Evolutionary conservation across 2,113 vertebrate genomes (phyloP).

Genomic region (Myxocyprinus asiaticus): DNA sequence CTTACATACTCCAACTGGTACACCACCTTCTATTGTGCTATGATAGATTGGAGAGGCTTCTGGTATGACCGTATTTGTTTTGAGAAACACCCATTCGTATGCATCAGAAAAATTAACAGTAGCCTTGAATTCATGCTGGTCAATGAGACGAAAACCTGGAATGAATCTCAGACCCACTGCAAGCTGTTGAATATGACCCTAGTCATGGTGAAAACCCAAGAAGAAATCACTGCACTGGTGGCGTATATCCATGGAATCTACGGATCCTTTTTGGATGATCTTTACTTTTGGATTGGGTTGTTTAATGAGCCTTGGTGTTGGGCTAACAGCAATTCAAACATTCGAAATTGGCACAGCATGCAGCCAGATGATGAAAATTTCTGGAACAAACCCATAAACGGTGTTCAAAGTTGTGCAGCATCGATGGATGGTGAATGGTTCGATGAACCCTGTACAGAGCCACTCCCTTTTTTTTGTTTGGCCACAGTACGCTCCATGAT

Average conservation of each 20-base stretch:
- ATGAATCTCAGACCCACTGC: not conserved
- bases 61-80: conserved; percentile 10
- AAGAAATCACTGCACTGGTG: not conserved
- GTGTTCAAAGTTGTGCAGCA: not conserved
- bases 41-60: conserved; percentile 12
- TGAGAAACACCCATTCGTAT: conserved; percentile 7
- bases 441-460: not conserved
- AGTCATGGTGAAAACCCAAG: not conserved
- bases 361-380: not conserved
- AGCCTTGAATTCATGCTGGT: not conserved
- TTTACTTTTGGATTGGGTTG: conserved; percentile 19
- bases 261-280: not conserved
- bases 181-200: conserved; percentile 4
- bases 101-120: not conserved
- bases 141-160: not conserved
- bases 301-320: not conserved
- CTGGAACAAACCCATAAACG: not conserved
- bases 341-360: not conserved
- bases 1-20: not conserved
- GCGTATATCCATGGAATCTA: not conserved
- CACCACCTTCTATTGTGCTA: not conserved
- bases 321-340: accelerated
- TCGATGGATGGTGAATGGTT: not conserved
- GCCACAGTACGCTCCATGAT: conserved; percentile 1
- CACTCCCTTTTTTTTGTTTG: conserved; percentile 4